Conservation (phyloP, 2,888 invertebrate genomes). For the Hirtodrosophila alboralis region DNA sequence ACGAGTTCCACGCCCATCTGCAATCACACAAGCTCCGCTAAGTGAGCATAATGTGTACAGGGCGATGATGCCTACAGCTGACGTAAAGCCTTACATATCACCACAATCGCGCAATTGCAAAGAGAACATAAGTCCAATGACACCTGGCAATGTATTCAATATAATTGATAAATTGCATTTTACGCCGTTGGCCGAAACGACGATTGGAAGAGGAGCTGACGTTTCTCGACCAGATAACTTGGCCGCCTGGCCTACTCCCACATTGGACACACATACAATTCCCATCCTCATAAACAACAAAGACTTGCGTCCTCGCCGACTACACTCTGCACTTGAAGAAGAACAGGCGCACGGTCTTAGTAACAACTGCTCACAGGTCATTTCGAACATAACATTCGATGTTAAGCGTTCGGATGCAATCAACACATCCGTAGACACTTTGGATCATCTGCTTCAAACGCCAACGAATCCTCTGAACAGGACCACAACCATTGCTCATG, state of each 20-base stretch:
- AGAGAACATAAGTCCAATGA: slow-evolving; percentile 84
- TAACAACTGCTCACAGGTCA: slow-evolving; percentile 4
- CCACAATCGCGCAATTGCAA: slow-evolving; percentile 70
- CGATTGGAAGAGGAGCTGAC: background rate
- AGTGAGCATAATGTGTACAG: slow-evolving; percentile 69
- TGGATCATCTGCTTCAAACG: slow-evolving; percentile 47
- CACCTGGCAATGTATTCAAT: slow-evolving; percentile 77
- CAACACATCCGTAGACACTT: slow-evolving; percentile 60
- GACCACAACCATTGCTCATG: slow-evolving; percentile 74
- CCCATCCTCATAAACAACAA: background rate
- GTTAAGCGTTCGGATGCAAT: slow-evolving; percentile 62
- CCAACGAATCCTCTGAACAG: slow-evolving; percentile 60
- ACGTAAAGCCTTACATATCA: slow-evolving; percentile 17
- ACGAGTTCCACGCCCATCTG: slow-evolving; percentile 3
- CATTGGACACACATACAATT: slow-evolving; percentile 11
- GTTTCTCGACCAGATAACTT: slow-evolving; percentile 73
- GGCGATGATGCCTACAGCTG: background rate
- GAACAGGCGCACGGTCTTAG: slow-evolving; percentile 33
- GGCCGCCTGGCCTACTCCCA: slow-evolving; percentile 81
- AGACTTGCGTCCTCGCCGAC: slow-evolving; percentile 76
- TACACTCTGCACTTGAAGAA: slow-evolving; percentile 57
- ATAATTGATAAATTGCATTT: slow-evolving; percentile 82
- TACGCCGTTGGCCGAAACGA: slow-evolving; percentile 75
- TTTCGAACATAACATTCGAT: slow-evolving; percentile 81
- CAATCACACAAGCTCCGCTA: slow-evolving; percentile 57